These are phyloP conservation scores for Nemopilema nomurai DNA, from an alignment of 30 jellyfish, hydroid and myxozoan species.

Conservation along the genomic window DNA sequence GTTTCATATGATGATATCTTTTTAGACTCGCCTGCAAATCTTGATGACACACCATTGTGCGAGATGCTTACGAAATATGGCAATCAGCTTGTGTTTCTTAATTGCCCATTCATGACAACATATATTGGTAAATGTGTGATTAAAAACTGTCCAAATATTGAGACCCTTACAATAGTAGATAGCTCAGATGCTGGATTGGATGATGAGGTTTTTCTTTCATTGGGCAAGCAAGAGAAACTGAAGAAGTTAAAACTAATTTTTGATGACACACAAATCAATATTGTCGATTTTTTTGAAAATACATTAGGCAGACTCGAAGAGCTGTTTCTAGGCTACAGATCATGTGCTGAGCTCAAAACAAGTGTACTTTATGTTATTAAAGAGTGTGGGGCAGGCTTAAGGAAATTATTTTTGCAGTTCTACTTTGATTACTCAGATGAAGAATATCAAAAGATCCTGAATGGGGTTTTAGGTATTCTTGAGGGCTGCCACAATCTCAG, in stretches of 20 bases:
- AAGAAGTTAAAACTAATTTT: not conserved
- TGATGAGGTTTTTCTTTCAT: slow-evolving; percentile 7
- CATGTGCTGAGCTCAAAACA: not conserved
- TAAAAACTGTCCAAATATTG: slow-evolving; percentile 2
- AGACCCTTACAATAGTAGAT: slow-evolving; percentile 3
- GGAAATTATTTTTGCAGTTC: not conserved
- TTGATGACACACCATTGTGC: slow-evolving; percentile 8
- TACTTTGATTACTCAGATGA: not conserved
- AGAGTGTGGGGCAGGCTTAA: not conserved
- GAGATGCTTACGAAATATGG: slow-evolving; percentile 18
- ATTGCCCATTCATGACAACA: slow-evolving; percentile 3
- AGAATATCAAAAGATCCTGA: not conserved
- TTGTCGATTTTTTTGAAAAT: not conserved
- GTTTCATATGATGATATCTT: not conserved
- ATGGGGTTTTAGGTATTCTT: not conserved
- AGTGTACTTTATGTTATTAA: not conserved
- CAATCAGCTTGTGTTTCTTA: slow-evolving; percentile 7
- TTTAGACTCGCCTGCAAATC: not conserved
- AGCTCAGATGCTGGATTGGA: not conserved
- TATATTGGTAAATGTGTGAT: slow-evolving; percentile 2
- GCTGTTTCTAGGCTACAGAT: not conserved
- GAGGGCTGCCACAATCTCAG: slow-evolving; percentile 5
- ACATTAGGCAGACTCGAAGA: not conserved
- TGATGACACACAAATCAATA: not conserved
- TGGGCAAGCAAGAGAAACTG: not conserved